Evolutionary conservation across 2,888 invertebrate species (phyloP).

Genomic region (Mycalesis mineus): DNA sequence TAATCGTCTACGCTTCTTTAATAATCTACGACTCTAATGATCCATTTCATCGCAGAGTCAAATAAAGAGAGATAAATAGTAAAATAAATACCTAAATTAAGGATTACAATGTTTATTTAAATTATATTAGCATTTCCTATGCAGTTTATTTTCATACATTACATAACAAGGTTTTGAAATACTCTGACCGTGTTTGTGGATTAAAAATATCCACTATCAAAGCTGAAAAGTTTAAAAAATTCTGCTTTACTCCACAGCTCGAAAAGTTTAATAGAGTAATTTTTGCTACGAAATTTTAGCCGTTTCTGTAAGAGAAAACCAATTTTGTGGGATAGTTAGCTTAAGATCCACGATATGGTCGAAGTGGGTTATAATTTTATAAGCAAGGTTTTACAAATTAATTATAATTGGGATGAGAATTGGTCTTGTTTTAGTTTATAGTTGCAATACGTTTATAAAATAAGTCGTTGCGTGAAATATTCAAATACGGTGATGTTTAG

Average conservation of each 20-base stretch:
- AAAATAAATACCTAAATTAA: too few relatives aligned
- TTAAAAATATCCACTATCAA: constrained; percentile 12
- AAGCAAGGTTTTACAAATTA: too few relatives aligned
- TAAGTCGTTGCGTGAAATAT: too few relatives aligned
- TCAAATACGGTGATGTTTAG: too few relatives aligned
- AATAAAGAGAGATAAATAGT: too few relatives aligned
- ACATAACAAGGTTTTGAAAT: not conserved
- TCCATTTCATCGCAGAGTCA: too few relatives aligned
- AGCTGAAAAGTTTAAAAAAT: constrained; percentile 13
- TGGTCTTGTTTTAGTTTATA: too few relatives aligned
- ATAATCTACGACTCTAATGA: too few relatives aligned
- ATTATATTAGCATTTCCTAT: not conserved
- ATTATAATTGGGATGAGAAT: too few relatives aligned
- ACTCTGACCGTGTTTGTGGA: not conserved
- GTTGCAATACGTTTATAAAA: too few relatives aligned
- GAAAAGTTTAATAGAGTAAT: constrained; percentile 25
- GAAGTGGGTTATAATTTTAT: too few relatives aligned
- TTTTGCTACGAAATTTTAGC: constrained; percentile 21
- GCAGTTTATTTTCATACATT: not conserved
- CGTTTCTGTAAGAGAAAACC: constrained; percentile 23
- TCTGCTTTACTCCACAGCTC: constrained; percentile 14
- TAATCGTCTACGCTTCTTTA: too few relatives aligned
- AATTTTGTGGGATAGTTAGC: constrained; percentile 23
- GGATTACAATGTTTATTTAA: not conserved
- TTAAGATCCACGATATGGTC: not conserved